Evolutionary conservation across 2,797 vertebrate species (phyloP), one percentile per base, ranked within the genome.

Genomic region (Furcifer pardalis): DNA sequence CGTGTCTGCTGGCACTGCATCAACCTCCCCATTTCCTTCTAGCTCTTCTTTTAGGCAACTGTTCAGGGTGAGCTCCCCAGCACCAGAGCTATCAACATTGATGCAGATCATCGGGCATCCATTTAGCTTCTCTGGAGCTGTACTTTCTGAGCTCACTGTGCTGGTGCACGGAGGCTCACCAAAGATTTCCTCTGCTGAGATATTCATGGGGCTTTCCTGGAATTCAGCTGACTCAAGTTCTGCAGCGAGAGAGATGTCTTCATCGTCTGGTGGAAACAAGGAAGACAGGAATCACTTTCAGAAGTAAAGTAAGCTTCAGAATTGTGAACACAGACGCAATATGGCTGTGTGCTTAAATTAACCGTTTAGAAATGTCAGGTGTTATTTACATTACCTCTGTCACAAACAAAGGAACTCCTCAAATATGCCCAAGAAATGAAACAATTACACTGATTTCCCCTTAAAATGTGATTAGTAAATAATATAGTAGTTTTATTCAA

Each of bases 191-290:
- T 92, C 94, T 66, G 89, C 85, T 40, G 93, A 90, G 82, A 90
- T 94, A 79, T 74, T 95, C 81, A 95, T 88, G 74, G 91, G 92
- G 81, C 93, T 94, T 82, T 95, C 94, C 90, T 93, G 94, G 49
- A 87, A 86, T 80, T 95, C 95, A 25, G 94, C 92, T 85, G 94
- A 93, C 77, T 96, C 96, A 25, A 95, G 92, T 88, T 98, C 97
- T 35, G 97, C 95, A 89, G 96, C 96, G 89, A 97, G 90, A 35
- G 98, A 98, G 46, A 98, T 92, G 85, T 99, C 98, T 92, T 99
- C 98, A 83, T 99, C 98, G 95, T 99, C 98, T 99, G 87, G 32
- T 68, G 86, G 81, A 78, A 91, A 95, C 66, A 95, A 80, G 35
- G 93, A 86, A 40, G 91, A 86, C 91, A 89, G 59, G 81, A 90